These are phyloP conservation scores for Blomia tropicalis DNA, from an alignment of 2,888 invertebrate genomes.

Conservation along the genomic window DNA sequence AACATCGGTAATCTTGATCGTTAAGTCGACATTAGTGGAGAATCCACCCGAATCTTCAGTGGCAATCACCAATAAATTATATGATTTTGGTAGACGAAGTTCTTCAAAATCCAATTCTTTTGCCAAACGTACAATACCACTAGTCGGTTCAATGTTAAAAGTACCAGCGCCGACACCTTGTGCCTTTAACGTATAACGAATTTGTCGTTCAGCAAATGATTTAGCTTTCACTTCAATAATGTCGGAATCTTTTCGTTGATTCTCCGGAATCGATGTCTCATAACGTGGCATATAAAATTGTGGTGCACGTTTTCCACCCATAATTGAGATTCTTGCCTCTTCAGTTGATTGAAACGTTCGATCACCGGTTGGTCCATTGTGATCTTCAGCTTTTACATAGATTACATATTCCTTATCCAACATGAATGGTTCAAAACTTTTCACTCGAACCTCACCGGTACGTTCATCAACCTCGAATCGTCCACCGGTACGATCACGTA, in stretches of 20 bases:
- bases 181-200: constrained; percentile 84
- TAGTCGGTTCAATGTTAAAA: constrained; percentile 82
- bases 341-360: constrained; percentile 73
- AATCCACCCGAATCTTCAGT: constrained; percentile 96
- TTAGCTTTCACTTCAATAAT: constrained; percentile 93
- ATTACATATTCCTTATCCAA: constrained; percentile 89
- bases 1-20: constrained; percentile 82
- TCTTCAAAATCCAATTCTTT: constrained; percentile 95
- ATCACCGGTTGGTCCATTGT: constrained; percentile 80
- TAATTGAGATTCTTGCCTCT: constrained; percentile 77
- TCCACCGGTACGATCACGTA: constrained; percentile 62
- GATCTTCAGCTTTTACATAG: constrained; percentile 89
- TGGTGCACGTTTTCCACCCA: constrained; percentile 90
- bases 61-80: constrained; percentile 74
- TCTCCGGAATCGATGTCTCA: constrained; percentile 87
- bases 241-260: constrained; percentile 87
- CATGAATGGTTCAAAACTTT: constrained; percentile 79
- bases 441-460: constrained; percentile 75
- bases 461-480: constrained; percentile 72
- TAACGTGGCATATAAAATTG: constrained; percentile 93
- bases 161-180: constrained; percentile 78
- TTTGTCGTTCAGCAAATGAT: constrained; percentile 88
- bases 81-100: constrained; percentile 77
- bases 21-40: constrained; percentile 79
- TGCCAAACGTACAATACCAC: constrained; percentile 84